Evolutionary conservation across 1,140 invertebrate genomes (phyloP).

Genomic region (Drosophila ogumai): DNA sequence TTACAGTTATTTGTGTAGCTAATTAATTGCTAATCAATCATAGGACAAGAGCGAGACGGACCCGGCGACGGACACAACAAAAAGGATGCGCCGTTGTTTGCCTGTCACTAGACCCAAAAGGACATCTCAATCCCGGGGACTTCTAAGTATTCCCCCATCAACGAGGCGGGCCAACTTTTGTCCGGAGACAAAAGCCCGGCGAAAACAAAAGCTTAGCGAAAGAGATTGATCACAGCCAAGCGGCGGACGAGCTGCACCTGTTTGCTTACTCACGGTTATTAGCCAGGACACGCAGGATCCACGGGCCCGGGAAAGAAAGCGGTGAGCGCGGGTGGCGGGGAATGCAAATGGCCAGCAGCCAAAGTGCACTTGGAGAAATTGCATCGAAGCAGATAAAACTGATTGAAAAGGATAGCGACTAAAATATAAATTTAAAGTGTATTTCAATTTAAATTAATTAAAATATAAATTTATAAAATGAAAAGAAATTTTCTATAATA

Average conservation of each 20-base stretch:
- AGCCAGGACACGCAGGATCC: constrained; percentile 57
- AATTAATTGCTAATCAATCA: constrained; percentile 84
- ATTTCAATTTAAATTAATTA: neutral
- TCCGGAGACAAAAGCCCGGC: constrained; percentile 75
- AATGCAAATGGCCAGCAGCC: constrained; percentile 64
- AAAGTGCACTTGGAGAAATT: constrained; percentile 1
- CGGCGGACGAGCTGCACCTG: constrained; percentile 60
- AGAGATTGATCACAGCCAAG: constrained; percentile 77
- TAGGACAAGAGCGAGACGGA: constrained; percentile 56
- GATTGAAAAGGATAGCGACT: neutral
- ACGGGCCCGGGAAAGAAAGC: neutral
- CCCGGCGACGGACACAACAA: constrained; percentile 53
- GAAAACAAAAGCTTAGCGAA: constrained; percentile 81
- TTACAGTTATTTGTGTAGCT: constrained; percentile 83
- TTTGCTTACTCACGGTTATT: constrained; percentile 82
- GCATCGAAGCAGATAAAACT: too few relatives aligned
- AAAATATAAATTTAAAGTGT: neutral
- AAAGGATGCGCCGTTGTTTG: constrained; percentile 66
- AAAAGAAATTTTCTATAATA: neutral
- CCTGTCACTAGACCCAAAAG: constrained; percentile 52
- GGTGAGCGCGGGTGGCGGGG: neutral
- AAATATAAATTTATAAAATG: neutral
- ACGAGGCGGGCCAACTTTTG: constrained; percentile 27
- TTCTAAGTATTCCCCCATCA: constrained; percentile 64
- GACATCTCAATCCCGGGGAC: constrained; percentile 72